A percentile compares a stretch with the other conserved stretches of the same genome.
phyloP scores from a whole-genome alignment of 2,888 invertebrate genomes.

The Synanthedon myopaeformis region DNA sequence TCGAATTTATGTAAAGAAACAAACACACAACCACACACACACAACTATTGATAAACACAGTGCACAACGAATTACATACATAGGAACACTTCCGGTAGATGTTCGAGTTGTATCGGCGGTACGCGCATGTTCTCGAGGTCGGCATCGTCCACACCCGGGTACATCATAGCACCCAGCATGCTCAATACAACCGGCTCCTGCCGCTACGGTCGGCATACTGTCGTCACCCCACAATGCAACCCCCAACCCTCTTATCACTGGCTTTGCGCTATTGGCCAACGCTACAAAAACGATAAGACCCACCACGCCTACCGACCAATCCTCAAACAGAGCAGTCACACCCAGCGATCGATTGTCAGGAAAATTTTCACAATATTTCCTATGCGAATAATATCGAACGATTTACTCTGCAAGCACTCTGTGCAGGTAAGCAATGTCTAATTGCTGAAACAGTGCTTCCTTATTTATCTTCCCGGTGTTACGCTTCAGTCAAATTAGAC shows the following conservation, averaged over 20 bases:
- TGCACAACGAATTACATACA: constrained; percentile 66
- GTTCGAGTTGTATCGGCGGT: constrained; percentile 79
- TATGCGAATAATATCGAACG: constrained; percentile 45
- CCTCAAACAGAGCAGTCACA: constrained; percentile 32
- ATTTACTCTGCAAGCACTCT: constrained; percentile 39
- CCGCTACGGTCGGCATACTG: constrained; percentile 50
- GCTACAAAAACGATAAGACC: constrained; percentile 45
- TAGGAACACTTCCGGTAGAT: constrained; percentile 78
- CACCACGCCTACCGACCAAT: constrained; percentile 63
- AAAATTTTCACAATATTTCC: constrained; percentile 52
- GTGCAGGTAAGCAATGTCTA: constrained; percentile 20
- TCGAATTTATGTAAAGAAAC: not conserved
- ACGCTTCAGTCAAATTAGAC: too few relatives aligned
- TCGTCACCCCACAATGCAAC: constrained; percentile 49
- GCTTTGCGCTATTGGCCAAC: constrained; percentile 43
- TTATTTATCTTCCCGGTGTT: too few relatives aligned
- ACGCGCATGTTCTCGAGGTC: constrained; percentile 73
- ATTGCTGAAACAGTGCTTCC: too few relatives aligned
- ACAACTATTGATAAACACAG: constrained; percentile 1
- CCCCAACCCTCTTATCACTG: constrained; percentile 60
- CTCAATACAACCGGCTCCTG: constrained; percentile 40
- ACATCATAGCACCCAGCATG: constrained; percentile 69
- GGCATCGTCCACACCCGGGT: constrained; percentile 47
- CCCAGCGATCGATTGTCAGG: constrained; percentile 59
- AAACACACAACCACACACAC: constrained; percentile 1